Percentiles rank a stretch among this genome's conserved stretches.
phyloP scores from a whole-genome alignment of 92 coral and sea anemone genomes.

The Epizoanthus illoricatus region DNA sequence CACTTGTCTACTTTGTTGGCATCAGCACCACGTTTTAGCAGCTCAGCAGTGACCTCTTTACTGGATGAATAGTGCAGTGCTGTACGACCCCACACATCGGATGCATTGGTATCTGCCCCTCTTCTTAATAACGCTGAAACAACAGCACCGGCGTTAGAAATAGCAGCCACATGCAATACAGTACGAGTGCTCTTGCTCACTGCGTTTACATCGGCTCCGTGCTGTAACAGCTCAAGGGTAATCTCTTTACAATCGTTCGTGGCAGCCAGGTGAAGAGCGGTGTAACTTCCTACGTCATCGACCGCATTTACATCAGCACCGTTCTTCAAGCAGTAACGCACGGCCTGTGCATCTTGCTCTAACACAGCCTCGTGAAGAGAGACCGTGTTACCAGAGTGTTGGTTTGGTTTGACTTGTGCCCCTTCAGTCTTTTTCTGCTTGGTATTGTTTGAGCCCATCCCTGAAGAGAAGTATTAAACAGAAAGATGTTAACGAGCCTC shows the following conservation, averaged over 20 bases:
- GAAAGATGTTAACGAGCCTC: neutral
- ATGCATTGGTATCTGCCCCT: conserved; percentile 6
- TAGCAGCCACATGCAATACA: conserved; percentile 10
- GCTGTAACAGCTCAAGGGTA: conserved; percentile 8
- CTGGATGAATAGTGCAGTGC: conserved; percentile 26
- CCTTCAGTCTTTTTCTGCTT: neutral
- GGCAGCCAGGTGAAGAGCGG: conserved; percentile 17
- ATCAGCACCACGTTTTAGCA: neutral
- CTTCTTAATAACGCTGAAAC: neutral
- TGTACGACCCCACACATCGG: neutral
- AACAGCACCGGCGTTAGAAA: conserved; percentile 4
- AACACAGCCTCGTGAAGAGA: conserved; percentile 6
- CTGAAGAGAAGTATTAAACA: neutral
- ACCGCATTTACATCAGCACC: neutral
- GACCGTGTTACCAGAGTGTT: neutral
- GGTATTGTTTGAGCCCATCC: neutral
- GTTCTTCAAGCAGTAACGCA: conserved; percentile 3
- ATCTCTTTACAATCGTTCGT: conserved; percentile 6
- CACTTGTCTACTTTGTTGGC: neutral
- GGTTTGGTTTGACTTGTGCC: neutral
- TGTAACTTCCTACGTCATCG: neutral
- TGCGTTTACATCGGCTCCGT: conserved; percentile 31
- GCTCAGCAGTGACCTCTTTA: neutral
- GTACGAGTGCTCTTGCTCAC: conserved; percentile 6
- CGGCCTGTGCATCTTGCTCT: neutral